Conservation (phyloP, 2,888 invertebrate genomes). For the Agrotis ipsilon region DNA sequence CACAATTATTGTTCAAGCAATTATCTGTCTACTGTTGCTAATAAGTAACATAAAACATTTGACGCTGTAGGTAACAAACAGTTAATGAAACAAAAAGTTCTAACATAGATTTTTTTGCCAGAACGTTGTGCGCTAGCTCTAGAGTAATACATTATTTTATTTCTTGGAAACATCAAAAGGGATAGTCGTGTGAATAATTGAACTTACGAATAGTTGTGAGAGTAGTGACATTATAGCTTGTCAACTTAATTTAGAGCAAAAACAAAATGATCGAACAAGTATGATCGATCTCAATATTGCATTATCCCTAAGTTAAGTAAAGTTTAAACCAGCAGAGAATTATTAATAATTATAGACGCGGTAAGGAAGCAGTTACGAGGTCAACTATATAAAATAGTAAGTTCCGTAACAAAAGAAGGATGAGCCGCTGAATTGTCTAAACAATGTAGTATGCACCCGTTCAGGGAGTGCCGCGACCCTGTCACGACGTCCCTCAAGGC, state of each 20-base stretch:
- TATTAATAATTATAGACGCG: too few relatives aligned
- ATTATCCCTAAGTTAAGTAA: too few relatives aligned
- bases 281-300: not conserved
- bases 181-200: too few relatives aligned
- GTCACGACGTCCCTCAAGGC: conserved; percentile 13
- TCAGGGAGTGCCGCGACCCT: conserved; percentile 1
- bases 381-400: not conserved
- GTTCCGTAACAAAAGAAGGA: not conserved
- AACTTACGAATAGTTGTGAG: not conserved
- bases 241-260: not conserved
- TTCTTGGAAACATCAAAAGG: too few relatives aligned
- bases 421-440: conserved; percentile 1
- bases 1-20: too few relatives aligned
- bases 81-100: conserved; percentile 6
- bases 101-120: not conserved
- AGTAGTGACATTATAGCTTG: not conserved
- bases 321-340: too few relatives aligned
- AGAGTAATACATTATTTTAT: not conserved
- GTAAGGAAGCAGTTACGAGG: too few relatives aligned
- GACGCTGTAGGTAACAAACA: not conserved
- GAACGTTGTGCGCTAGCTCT: not conserved
- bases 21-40: too few relatives aligned
- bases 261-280: not conserved
- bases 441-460: conserved; percentile 20
- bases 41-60: not conserved